phyloP scores from a whole-genome alignment of 2,888 invertebrate genomes.

The Pristionchus entomophagus region DNA sequence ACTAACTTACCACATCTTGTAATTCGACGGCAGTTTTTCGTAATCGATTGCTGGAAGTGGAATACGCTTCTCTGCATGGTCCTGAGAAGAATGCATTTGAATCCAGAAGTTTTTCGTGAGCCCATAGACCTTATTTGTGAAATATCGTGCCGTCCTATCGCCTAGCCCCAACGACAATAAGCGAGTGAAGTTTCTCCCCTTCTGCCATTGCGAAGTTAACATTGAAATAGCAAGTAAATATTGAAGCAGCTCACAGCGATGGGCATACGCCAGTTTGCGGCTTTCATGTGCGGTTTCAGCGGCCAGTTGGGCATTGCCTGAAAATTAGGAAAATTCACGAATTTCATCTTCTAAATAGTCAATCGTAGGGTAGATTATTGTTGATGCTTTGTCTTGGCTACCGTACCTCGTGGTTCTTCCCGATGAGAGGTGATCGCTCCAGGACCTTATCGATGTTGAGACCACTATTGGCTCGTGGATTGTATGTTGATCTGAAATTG shows the following conservation, averaged over 20 bases:
- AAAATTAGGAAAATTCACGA: too few species aligned
- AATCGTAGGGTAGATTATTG: too few species aligned
- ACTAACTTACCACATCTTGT: conserved; percentile 44
- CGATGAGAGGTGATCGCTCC: not conserved
- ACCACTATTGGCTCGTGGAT: not conserved
- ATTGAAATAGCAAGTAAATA: too few species aligned
- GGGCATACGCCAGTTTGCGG: not conserved
- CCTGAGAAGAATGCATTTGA: too few species aligned
- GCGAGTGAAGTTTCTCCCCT: too few species aligned
- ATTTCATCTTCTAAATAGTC: too few species aligned
- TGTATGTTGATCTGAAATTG: not conserved
- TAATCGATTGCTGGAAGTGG: not conserved
- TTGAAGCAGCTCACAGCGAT: conserved; percentile 2
- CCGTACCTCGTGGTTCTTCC: not conserved
- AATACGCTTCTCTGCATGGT: not conserved
- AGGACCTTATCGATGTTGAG: not conserved
- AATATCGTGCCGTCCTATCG: too few species aligned
- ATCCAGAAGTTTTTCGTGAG: too few species aligned
- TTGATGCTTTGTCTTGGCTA: too few species aligned
- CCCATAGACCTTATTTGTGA: too few species aligned
- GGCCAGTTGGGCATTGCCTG: conserved; percentile 41
- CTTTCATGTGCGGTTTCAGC: not conserved
- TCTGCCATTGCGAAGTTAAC: too few species aligned
- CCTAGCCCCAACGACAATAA: too few species aligned
- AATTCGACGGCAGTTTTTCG: not conserved